Base-by-base conservation (phyloP, 2,888 invertebrate genomes). In the Lathronympha strigana region DNA sequence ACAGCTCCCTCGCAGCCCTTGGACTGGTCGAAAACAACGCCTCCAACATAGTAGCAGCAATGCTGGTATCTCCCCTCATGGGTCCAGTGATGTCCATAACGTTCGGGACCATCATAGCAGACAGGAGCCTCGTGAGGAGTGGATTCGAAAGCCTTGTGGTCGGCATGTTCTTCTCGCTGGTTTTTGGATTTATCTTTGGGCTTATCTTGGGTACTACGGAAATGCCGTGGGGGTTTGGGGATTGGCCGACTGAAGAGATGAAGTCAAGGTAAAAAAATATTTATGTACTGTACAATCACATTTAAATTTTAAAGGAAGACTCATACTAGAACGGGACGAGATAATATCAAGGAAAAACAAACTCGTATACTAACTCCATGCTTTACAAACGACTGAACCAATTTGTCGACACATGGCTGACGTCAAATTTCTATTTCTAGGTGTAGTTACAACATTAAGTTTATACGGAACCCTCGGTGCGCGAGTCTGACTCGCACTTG, bases 1-100 rank as follows among this genome's bases (percentile, higher is more conserved):
- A 4, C 79, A 97, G 97, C 84, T 94, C 96, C 64, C 93, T 97
- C 67, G 97, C 97, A 62, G 96, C 95, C n/a, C 87, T 97, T 63
- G 97, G 97, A 49, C 87, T 97, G 43, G 94, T 96, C 23, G 97
- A 97, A 83, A 96, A 96, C 86, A 97, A 96, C 78, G 94, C 96
- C 5, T 96, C 97, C 0, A 95, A 96, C 74, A 95, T 97, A 69
- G 95, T 95, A 21, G 95, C 95, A 25, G 95, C 95, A 25, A 95
- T 95, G 95, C 83, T 95, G 74, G 95, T 96, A 0, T 95, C 95
- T 1, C 95, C 95, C 0, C 90, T 96, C 11, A 95, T 95, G 95
- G 96, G 96, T 0, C 97, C 97, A 0, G 97, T 97, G 13, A 95
- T 97, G 94, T 97, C 96, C n/a, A 94, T 96, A 70, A 96, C 96